Conservation (phyloP, 2,888 invertebrate genomes). For the Cancer borealis region DNA sequence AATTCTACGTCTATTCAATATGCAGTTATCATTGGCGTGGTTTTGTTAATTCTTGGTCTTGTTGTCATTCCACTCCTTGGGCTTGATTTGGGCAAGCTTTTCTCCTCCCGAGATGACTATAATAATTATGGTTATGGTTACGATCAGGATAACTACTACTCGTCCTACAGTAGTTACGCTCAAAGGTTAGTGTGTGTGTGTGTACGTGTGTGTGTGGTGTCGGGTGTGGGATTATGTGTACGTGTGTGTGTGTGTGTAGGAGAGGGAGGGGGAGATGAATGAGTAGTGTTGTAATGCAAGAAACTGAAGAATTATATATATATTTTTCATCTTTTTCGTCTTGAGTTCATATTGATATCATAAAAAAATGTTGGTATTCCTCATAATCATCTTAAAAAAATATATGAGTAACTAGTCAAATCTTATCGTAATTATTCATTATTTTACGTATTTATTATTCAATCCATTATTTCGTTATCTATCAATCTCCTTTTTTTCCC, state of each 20-base stretch:
- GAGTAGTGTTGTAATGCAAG: background rate
- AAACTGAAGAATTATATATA: background rate
- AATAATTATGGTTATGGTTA: slow-evolving; percentile 9
- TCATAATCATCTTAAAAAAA: background rate
- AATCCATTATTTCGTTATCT: background rate
- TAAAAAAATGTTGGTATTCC: background rate
- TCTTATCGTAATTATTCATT: background rate
- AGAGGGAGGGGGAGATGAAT: background rate
- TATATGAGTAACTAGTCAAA: background rate
- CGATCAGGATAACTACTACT: slow-evolving; percentile 54
- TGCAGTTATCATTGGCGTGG: slow-evolving; percentile 71
- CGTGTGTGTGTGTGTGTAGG: no score
- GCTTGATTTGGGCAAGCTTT: slow-evolving; percentile 45
- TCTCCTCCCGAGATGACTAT: slow-evolving; percentile 45
- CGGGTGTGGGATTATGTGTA: background rate
- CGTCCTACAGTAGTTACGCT: slow-evolving; percentile 64
- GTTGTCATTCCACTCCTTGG: slow-evolving; percentile 72
- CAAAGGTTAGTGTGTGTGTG: slow-evolving; percentile 52
- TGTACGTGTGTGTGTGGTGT: no score
- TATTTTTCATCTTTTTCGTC: background rate
- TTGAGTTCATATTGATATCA: no score
- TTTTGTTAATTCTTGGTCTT: slow-evolving; percentile 70
- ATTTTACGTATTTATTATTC: background rate
- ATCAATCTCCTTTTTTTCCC: background rate
- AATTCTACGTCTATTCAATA: slow-evolving; percentile 76